Conservation (phyloP, 2,797 vertebrate genomes). For the Rhinophrynus dorsalis region DNA sequence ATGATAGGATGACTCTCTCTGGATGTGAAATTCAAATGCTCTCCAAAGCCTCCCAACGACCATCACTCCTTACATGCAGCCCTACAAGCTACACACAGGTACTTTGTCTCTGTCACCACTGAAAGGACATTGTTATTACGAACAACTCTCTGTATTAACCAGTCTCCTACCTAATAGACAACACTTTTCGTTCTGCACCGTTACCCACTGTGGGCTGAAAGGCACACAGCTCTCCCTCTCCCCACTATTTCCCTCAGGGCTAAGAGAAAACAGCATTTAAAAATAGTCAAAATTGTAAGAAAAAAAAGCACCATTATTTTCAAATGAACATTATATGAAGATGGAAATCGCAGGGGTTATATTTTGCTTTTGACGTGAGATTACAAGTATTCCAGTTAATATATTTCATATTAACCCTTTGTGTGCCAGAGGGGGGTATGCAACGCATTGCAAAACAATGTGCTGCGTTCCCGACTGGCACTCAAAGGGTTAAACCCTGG, state of each 20-base stretch:
- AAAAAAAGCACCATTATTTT: constrained; percentile 44
- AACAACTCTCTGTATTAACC: constrained; percentile 93
- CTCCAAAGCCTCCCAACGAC: constrained; percentile 86
- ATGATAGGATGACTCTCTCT: constrained; percentile 89
- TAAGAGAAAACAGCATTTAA: constrained; percentile 58
- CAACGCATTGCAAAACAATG: too few relatives aligned
- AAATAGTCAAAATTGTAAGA: constrained; percentile 58
- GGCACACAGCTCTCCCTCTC: constrained; percentile 57
- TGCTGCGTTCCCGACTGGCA: too few relatives aligned
- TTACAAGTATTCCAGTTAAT: neutral
- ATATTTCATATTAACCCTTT: too few relatives aligned
- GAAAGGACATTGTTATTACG: constrained; percentile 94
- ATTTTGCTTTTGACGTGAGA: neutral
- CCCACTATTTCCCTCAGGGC: constrained; percentile 58
- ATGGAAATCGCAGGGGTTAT: constrained; percentile 18
- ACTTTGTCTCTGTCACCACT: constrained; percentile 93
- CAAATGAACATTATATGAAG: constrained; percentile 30
- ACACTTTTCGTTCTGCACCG: constrained; percentile 88
- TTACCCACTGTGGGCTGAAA: constrained; percentile 79
- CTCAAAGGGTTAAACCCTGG: too few relatives aligned
- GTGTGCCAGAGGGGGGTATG: too few relatives aligned
- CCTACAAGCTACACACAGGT: constrained; percentile 86
- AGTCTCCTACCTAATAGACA: constrained; percentile 89
- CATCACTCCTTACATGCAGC: constrained; percentile 83
- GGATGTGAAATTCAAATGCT: constrained; percentile 93